Evolutionary conservation across 1,140 invertebrate species (phyloP).

Genomic region (Papilio polyxenes): DNA sequence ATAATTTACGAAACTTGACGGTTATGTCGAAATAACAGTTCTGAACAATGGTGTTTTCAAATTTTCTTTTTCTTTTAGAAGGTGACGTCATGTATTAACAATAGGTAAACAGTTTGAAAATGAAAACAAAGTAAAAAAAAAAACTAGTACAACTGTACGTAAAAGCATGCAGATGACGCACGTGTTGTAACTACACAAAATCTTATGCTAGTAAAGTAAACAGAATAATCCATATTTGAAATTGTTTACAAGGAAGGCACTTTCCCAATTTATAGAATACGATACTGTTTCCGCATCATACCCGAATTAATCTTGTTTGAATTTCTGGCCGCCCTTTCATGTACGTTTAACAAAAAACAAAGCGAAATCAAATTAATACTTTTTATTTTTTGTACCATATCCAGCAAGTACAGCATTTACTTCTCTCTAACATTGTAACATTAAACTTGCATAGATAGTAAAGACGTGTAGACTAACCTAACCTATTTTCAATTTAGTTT

Average conservation of each 20-base stretch:
- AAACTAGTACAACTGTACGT: conserved; percentile 2
- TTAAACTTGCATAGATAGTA: neutral
- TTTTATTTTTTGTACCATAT: too few species aligned
- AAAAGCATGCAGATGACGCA: conserved; percentile 12
- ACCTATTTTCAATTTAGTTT: neutral
- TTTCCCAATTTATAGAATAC: neutral
- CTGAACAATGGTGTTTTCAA: conserved; percentile 42
- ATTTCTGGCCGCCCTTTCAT: neutral
- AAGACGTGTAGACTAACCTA: neutral
- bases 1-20: conserved; percentile 31
- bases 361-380: too few species aligned
- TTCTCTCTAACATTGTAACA: neutral
- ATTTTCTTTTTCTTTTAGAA: conserved; percentile 21
- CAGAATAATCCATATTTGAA: neutral
- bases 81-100: conserved; percentile 7
- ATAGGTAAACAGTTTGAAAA: conserved; percentile 26
- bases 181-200: neutral
- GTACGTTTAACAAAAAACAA: neutral
- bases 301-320: neutral
- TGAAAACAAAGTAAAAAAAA: conserved; percentile 12
- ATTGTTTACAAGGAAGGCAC: conserved; percentile 10
- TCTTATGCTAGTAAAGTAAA: neutral
- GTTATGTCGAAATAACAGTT: conserved; percentile 36
- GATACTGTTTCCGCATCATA: neutral
- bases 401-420: too few species aligned